Evolutionary conservation across 30 jellyfish, hydroid and myxozoan species (phyloP), one percentile per base, ranked within the genome.

Genomic region (Catostylus mosaicus): DNA sequence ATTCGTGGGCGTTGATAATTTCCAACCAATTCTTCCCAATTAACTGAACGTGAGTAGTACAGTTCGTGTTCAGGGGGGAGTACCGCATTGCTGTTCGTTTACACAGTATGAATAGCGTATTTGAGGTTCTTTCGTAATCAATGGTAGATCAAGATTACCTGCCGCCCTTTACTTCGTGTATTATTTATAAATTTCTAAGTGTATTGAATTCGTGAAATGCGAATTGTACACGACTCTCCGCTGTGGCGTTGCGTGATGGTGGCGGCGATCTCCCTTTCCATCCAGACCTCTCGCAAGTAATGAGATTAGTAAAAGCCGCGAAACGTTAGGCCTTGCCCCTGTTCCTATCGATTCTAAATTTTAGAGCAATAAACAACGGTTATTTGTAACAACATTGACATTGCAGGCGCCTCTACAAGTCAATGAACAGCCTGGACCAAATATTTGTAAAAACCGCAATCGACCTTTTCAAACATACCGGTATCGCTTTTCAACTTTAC

Each of bases 401-500:
- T 37, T 57, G 59, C 78, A 77, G 88, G 78, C 85, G 85, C 85
- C 85, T 57, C 56, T 20, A 24, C 19, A 52, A 56, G 85, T 36
- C 73, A 48, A 43, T 77, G 88, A 36, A 57, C 67, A 35, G 67
- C 46, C 77, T 50, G 78, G 43, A 60, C 48, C 63, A 62, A 77
- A 59, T 77, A 59, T 59, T 56, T 59, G 85, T 43, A 33, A 29
- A 51, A 82, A 82, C 92, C 92, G 92, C 92, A 69, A 82, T 60
- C 78, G 92, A 56, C 92, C 85, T 67, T 82, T 30, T 43, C 27
- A 26, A 34, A 77, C 67, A 35, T 36, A 19, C 66, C 78, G 88
- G 71, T 59, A 77, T 77, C 88, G 43, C 69, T 43, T 61, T 54
- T 77, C 71, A 59, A 22, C 37, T 23, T 59, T 68, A 26, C 57